Evolutionary conservation across 1,140 invertebrate genomes (phyloP).

Genomic region (Bradynema listronoti): DNA sequence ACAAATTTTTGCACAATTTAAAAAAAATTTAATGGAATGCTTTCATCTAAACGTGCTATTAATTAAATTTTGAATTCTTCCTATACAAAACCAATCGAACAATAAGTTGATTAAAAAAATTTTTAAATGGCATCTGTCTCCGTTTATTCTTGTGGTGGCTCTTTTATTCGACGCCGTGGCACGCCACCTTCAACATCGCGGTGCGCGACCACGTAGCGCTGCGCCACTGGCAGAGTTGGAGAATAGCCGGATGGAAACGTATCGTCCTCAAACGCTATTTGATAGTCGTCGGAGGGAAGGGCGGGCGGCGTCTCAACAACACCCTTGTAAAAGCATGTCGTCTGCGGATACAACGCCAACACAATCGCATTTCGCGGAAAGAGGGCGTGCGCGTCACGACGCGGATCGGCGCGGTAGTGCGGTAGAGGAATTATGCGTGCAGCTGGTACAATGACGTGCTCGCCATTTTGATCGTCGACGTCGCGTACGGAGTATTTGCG

Average conservation of each 20-base stretch:
- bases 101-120: no score
- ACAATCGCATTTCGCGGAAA: slow-evolving; percentile 85
- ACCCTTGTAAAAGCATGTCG: slow-evolving; percentile 86
- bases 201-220: slow-evolving; percentile 83
- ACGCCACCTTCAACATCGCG: no score
- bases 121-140: no score
- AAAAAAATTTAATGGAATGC: no score
- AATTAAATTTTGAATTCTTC: no score
- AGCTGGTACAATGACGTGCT: slow-evolving; percentile 65
- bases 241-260: slow-evolving; percentile 81
- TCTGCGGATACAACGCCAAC: slow-evolving; percentile 94
- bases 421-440: slow-evolving; percentile 82
- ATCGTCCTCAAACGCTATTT: slow-evolving; percentile 81
- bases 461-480: slow-evolving; percentile 76
- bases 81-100: no score
- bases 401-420: slow-evolving; percentile 86
- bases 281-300: slow-evolving; percentile 73
- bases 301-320: slow-evolving; percentile 63
- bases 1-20: no score
- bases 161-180: no score
- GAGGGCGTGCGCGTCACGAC: slow-evolving; percentile 81
- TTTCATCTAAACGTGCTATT: no score
- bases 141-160: no score
- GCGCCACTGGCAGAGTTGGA: slow-evolving; percentile 82
- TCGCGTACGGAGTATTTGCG: no score